A percentile compares a stretch with the other conserved stretches of the same genome.
Conservation (phyloP, 2,797 vertebrate genomes). For the Hoplostethus mediterraneus region DNA sequence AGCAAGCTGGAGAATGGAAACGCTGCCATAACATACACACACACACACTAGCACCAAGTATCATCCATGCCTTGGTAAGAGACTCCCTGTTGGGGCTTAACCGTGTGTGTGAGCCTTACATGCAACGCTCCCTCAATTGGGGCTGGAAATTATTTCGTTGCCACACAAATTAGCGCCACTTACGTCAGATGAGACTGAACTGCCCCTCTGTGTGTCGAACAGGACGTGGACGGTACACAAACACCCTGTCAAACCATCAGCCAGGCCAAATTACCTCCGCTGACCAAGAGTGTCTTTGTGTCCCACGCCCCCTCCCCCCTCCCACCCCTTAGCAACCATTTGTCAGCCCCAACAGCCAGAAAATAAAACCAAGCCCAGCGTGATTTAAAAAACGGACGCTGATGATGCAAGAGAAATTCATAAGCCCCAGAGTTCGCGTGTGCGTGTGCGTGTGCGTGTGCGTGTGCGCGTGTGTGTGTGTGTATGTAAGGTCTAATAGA, state of each 20-base stretch:
- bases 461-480: not conserved
- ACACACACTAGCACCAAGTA: constrained; percentile 10
- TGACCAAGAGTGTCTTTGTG: constrained; percentile 57
- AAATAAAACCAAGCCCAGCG: constrained; percentile 23
- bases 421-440: constrained; percentile 9
- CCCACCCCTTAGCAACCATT: constrained; percentile 70
- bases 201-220: constrained; percentile 56
- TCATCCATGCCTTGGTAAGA: constrained; percentile 22
- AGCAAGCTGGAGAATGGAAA: constrained; percentile 31
- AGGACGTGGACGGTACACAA: constrained; percentile 69
- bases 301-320: not conserved
- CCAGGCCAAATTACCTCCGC: constrained; percentile 67
- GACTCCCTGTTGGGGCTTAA: constrained; percentile 43
- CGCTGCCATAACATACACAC: constrained; percentile 16
- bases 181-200: constrained; percentile 67
- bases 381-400: constrained; percentile 24
- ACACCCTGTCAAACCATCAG: constrained; percentile 53
- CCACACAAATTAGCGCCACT: constrained; percentile 61
- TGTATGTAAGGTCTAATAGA: constrained; percentile 7
- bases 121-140: constrained; percentile 58
- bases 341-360: constrained; percentile 41
- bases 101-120: constrained; percentile 43
- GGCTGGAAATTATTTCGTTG: constrained; percentile 70
- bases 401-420: constrained; percentile 18
- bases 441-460: not conserved